Conservation (phyloP, 2,888 invertebrate species). For the Chymomyza procnemis region DNA sequence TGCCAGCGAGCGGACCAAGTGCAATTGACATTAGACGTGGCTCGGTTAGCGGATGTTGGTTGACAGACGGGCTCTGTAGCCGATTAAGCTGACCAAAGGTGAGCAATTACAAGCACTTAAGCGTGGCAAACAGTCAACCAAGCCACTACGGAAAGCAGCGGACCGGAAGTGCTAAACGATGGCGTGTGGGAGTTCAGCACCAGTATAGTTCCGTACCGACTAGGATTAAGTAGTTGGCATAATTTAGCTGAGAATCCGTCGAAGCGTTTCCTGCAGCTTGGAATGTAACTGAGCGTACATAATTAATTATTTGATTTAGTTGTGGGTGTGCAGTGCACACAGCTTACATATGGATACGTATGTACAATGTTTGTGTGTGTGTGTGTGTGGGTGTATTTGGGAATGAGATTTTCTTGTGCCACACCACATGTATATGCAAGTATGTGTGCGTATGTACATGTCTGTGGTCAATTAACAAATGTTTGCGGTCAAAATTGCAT, state of each 20-base stretch:
- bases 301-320: slow-evolving; percentile 56
- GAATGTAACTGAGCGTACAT: slow-evolving; percentile 60
- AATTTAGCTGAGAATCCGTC: slow-evolving; percentile 51
- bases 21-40: not conserved
- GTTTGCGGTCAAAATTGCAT: slow-evolving; percentile 65
- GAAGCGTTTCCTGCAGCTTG: slow-evolving; percentile 50
- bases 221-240: slow-evolving; percentile 40
- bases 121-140: slow-evolving; percentile 35
- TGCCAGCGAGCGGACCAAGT: not conserved
- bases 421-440: slow-evolving; percentile 19
- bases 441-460: not conserved
- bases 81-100: slow-evolving; percentile 35
- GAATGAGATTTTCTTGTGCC: slow-evolving; percentile 44
- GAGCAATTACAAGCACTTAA: slow-evolving; percentile 65
- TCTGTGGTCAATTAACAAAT: slow-evolving; percentile 63
- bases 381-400: slow-evolving; percentile 31
- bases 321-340: slow-evolving; percentile 1
- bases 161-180: slow-evolving; percentile 8
- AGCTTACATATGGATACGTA: not conserved
- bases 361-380: slow-evolving; percentile 29
- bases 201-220: not conserved
- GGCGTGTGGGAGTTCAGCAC: not conserved
- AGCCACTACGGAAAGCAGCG: not conserved
- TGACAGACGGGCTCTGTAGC: not conserved
- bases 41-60: slow-evolving; percentile 6